Conservation (phyloP, 2,888 invertebrate species). For the Spatulosminthurus flaviceps region DNA sequence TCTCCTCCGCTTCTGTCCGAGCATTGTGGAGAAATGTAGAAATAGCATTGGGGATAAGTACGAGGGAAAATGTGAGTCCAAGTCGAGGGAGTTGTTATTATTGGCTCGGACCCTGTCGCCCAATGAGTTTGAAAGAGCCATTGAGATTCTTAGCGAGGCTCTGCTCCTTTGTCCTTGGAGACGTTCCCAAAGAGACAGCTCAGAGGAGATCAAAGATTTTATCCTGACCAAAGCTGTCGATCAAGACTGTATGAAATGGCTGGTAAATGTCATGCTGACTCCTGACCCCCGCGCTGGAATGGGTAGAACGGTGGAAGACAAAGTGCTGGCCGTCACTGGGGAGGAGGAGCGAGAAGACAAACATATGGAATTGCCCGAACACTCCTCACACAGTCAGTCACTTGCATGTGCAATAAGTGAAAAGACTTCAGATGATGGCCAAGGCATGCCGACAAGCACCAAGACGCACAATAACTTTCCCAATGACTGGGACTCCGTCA, state of each 20-base stretch:
- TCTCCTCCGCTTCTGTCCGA: slow-evolving; percentile 35
- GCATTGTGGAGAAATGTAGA: slow-evolving; percentile 45
- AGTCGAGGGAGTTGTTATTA: slow-evolving; percentile 32
- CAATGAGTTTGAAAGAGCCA: slow-evolving; percentile 22
- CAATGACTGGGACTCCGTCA: background rate
- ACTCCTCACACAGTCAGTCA: no score
- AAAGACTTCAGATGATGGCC: background rate
- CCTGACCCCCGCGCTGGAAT: background rate
- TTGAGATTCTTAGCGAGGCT: slow-evolving; percentile 27
- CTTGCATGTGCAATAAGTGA: no score
- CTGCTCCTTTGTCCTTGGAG: slow-evolving; percentile 32
- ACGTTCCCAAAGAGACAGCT: background rate
- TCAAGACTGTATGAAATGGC: slow-evolving; percentile 33
- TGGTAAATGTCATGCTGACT: slow-evolving; percentile 11
- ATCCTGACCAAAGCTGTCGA: background rate
- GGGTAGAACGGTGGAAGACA: no score
- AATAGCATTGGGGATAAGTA: slow-evolving; percentile 36
- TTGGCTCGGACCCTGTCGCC: background rate
- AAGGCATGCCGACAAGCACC: slow-evolving; percentile 19
- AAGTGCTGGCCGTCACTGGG: background rate
- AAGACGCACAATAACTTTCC: background rate
- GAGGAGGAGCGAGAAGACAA: background rate
- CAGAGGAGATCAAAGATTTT: slow-evolving; percentile 28
- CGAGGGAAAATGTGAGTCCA: slow-evolving; percentile 38
- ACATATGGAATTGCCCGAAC: background rate